phyloP scores from a whole-genome alignment of 1,140 invertebrate species.

The Dendrolimus kikuchii region DNA sequence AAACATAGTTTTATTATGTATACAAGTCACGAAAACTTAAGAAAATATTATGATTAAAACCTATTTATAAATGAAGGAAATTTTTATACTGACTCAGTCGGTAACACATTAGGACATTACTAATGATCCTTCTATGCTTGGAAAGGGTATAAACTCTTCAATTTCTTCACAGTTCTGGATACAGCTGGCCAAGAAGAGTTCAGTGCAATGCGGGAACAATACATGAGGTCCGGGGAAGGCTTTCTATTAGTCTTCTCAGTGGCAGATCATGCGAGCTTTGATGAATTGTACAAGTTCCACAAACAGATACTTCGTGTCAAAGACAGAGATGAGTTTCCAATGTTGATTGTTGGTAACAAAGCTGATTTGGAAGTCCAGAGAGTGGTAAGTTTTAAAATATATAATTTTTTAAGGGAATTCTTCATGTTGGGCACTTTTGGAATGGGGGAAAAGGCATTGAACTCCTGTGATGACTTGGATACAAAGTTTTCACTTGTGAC shows the following conservation, averaged over 20 bases:
- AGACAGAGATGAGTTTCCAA: constrained; percentile 95
- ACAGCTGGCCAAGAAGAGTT: constrained; percentile 99
- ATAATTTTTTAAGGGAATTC: neutral
- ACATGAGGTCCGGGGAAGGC: constrained; percentile 96
- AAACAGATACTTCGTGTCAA: constrained; percentile 95
- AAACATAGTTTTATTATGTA: too few species aligned
- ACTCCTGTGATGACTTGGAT: too few species aligned
- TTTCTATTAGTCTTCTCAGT: constrained; percentile 96
- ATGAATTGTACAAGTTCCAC: constrained; percentile 95
- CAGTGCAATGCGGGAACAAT: constrained; percentile 97
- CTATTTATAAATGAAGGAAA: too few species aligned
- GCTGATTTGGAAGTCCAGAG: constrained; percentile 93
- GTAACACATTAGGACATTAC: too few species aligned
- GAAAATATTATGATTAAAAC: too few species aligned
- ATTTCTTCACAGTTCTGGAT: constrained; percentile 82
- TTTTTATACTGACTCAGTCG: too few species aligned
- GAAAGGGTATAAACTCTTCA: constrained; percentile 5
- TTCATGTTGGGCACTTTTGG: too few species aligned
- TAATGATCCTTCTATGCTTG: too few species aligned
- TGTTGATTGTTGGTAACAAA: constrained; percentile 97
- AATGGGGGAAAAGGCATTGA: too few species aligned
- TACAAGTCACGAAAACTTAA: too few species aligned
- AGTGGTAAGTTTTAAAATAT: constrained; percentile 75
- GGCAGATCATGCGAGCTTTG: constrained; percentile 93
- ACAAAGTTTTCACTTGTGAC: too few species aligned